Conservation (phyloP, 92 coral and sea anemone genomes). For the Palythoa caribaeorum region DNA sequence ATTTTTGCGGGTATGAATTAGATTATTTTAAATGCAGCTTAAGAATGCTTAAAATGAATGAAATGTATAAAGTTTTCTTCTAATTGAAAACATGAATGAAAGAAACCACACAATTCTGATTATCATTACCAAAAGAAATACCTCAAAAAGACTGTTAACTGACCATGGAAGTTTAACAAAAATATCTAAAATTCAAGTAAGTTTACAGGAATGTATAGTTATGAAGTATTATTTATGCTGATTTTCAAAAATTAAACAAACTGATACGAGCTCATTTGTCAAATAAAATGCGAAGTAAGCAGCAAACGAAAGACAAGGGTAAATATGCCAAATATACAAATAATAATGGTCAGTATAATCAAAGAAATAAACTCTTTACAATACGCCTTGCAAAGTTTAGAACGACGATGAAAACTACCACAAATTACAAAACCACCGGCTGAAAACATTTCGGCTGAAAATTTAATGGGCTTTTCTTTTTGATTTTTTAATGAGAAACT, state of each 20-base stretch:
- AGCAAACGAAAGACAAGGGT: neutral
- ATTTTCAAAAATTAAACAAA: neutral
- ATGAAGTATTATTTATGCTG: neutral
- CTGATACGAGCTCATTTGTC: neutral
- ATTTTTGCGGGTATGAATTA: neutral
- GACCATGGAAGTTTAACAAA: neutral
- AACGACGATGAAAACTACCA: neutral
- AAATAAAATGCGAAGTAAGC: neutral
- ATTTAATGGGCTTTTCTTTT: neutral
- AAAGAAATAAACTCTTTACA: neutral
- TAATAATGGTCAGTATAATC: neutral
- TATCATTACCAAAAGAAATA: too few species aligned
- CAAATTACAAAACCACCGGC: neutral
- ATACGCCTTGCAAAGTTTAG: neutral
- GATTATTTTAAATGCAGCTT: neutral
- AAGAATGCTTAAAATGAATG: neutral
- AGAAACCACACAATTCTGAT: too few species aligned
- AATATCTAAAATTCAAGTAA: neutral
- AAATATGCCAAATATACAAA: neutral
- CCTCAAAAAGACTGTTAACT: neutral
- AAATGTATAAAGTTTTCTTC: neutral
- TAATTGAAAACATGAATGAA: neutral
- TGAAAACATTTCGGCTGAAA: neutral
- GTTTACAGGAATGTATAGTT: neutral
- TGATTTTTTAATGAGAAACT: constrained; percentile 15